Conservation (phyloP, 2,797 vertebrate genomes). For the Sparidentex hasta region DNA sequence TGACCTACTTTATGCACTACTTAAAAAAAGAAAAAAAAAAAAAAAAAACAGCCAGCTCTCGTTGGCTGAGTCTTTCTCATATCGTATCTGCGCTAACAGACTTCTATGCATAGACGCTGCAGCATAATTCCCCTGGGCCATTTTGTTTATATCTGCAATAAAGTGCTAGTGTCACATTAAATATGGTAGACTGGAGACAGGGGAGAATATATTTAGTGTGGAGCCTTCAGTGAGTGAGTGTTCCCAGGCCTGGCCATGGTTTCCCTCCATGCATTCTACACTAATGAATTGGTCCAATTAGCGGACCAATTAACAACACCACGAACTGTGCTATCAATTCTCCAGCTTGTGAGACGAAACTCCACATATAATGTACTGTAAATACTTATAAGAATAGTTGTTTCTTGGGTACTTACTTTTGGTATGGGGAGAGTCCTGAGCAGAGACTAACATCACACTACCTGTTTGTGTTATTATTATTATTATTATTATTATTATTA, state of each 20-base stretch:
- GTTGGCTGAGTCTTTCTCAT: slow-evolving; percentile 49
- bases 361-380: background rate
- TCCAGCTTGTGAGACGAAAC: background rate
- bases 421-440: background rate
- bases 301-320: slow-evolving; percentile 59
- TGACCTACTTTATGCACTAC: slow-evolving; percentile 85
- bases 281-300: slow-evolving; percentile 68
- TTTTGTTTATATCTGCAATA: slow-evolving; percentile 78
- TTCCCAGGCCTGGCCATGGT: slow-evolving; percentile 28
- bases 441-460: too few species aligned
- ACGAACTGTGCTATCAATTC: slow-evolving; percentile 25
- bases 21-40: slow-evolving; percentile 68
- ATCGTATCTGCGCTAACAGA: slow-evolving; percentile 69
- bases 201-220: slow-evolving; percentile 60
- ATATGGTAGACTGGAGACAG: slow-evolving; percentile 57
- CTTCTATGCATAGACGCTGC: slow-evolving; percentile 55
- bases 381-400: background rate
- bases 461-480: too few species aligned
- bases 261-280: slow-evolving; percentile 29
- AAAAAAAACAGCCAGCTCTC: slow-evolving; percentile 31
- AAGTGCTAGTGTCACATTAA: slow-evolving; percentile 74
- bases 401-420: background rate
- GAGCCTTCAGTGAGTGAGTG: slow-evolving; percentile 39
- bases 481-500: too few species aligned
- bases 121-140: slow-evolving; percentile 67